Evolutionary conservation across 2,797 vertebrate species (phyloP).

Genomic region (Aphelocoma californica): DNA sequence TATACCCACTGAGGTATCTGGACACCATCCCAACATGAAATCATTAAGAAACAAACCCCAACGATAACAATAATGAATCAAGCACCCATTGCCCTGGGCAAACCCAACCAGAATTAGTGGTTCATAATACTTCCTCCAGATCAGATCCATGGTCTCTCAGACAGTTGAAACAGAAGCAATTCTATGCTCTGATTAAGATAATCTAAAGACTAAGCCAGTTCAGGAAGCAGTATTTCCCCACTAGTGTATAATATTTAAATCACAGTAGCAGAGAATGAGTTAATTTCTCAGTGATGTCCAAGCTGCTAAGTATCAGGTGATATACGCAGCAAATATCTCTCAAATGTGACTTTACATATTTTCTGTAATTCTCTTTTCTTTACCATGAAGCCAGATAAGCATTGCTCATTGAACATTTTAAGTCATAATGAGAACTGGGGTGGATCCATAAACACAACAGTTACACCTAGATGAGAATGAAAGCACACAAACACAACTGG

Average conservation of each 20-base stretch:
- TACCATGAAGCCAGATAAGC: background rate
- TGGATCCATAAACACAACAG: background rate
- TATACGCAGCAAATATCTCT: background rate
- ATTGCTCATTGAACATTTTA: background rate
- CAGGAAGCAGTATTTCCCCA: background rate
- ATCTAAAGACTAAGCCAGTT: background rate
- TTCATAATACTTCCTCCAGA: background rate
- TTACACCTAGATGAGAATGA: background rate
- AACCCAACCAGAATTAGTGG: conserved; percentile 8
- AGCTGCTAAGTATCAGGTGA: background rate
- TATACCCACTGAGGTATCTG: background rate
- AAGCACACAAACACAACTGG: background rate
- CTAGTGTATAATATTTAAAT: background rate
- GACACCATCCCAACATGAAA: conserved; percentile 31
- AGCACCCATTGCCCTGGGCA: background rate
- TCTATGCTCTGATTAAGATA: background rate
- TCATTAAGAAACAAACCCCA: conserved; percentile 25
- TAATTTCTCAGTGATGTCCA: background rate
- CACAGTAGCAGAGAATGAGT: background rate
- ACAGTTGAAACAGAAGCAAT: background rate
- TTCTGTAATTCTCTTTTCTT: background rate
- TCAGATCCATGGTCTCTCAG: background rate
- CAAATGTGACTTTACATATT: background rate
- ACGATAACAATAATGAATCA: background rate
- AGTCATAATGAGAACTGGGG: background rate